These are phyloP conservation scores for Danio tinwini DNA, from an alignment of 2,797 vertebrate species.

Conservation along the genomic window DNA sequence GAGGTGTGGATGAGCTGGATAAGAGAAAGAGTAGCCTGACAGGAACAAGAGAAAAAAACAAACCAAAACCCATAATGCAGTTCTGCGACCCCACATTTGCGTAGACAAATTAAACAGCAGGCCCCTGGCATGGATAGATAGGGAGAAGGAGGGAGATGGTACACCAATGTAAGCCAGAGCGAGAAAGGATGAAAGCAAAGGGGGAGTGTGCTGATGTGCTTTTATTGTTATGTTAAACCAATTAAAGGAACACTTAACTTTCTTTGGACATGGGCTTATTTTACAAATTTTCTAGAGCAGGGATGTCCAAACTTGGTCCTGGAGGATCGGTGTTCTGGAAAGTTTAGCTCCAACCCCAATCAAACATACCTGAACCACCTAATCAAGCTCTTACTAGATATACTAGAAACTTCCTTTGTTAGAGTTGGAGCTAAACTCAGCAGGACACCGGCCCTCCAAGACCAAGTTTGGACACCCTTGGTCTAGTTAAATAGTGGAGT, in stretches of 20 bases:
- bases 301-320: no score
- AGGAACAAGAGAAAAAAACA: conserved; percentile 59
- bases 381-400: no score
- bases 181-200: conserved; percentile 66
- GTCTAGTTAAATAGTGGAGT: no score
- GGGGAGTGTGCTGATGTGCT: conserved; percentile 69
- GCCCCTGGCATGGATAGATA: conserved; percentile 55
- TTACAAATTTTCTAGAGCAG: no score
- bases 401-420: no score
- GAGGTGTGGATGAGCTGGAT: conserved; percentile 70
- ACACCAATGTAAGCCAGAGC: conserved; percentile 74
- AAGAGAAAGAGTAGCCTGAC: conserved; percentile 62
- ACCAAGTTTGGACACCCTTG: no score
- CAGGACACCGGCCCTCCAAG: no score
- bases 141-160: conserved; percentile 59
- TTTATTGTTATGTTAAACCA: conserved; percentile 43
- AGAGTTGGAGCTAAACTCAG: no score
- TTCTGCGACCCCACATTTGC: conserved; percentile 69
- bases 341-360: no score
- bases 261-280: no score
- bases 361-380: no score
- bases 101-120: conserved; percentile 79
- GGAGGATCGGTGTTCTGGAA: no score
- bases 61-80: conserved; percentile 59
- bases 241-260: neutral